Evolutionary conservation across 2,888 invertebrate species (phyloP), one percentile per base, ranked within the genome.

Genomic region (Lasioglossum villosulum): DNA sequence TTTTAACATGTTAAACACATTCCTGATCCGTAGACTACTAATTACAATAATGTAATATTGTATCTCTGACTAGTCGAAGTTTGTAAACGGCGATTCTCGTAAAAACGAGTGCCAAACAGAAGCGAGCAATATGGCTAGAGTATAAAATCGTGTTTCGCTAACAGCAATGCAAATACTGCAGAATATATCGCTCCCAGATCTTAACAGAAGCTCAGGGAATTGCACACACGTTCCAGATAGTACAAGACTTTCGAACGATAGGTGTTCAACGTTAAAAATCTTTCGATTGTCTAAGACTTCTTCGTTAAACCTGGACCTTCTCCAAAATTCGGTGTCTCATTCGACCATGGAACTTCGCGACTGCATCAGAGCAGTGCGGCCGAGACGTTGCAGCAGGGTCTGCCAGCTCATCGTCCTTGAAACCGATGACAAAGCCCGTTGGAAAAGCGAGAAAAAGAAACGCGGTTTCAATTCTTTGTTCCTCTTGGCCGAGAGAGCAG

Each of bases 391-490:
- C 45, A 72, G 80, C 68, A 76, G 70, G 30, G 27, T 27, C 66
- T 39, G 86, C 84, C 82, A 89, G 77, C 82, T 87, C 84, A 83
- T 83, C 86, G 78, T 75, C 87, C 88, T 88, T 86, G 77, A 23
- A 79, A 48, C n/a, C 72, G 84, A 78, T 77, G 84, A 82, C 82
- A 82, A 82, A 84, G 84, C 81, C 23, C 39, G 16, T 42, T 23
- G 68, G 37, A 75, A 74, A 84, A 74, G 30, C 56, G 56, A 45
- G 72, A 48, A 23, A 68, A 73, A 39, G 68, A 30, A 48, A 19
- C 39, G 0, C 27, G 70, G 19, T 39, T 77, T 71, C 63, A 37
- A 56, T 23, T 74, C 68, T 78, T 82, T 78, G 82, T 78, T 71
- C 19, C 19, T 34, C 10, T 34, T 30, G 66, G 23, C 10, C 52